These are phyloP conservation scores for Pitta sordida DNA, from an alignment of 2,113 vertebrate genomes.

Conservation along the genomic window DNA sequence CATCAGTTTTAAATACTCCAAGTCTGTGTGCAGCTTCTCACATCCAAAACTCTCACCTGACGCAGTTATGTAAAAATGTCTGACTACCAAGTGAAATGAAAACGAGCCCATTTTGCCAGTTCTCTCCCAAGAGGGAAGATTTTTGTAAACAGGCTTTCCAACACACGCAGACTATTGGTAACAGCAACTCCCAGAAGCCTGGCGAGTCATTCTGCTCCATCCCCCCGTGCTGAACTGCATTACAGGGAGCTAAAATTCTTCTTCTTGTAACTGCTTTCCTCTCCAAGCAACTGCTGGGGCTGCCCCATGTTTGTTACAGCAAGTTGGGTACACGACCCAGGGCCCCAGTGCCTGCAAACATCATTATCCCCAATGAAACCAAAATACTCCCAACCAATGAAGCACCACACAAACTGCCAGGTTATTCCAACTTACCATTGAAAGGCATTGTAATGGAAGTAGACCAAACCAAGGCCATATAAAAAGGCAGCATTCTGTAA, in stretches of 20 bases:
- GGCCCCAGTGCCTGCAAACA: neutral
- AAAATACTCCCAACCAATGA: neutral
- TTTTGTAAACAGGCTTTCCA: neutral
- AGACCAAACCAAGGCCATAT: constrained; percentile 99
- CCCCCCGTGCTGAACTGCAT: fast-evolving
- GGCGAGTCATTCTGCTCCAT: neutral
- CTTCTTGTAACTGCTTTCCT: neutral
- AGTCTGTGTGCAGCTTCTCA: neutral
- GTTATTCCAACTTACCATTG: constrained; percentile 89
- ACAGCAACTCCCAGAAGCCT: neutral
- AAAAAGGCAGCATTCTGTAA: constrained; percentile 99
- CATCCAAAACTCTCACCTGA: neutral
- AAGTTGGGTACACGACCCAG: neutral
- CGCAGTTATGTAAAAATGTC: neutral
- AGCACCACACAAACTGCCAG: neutral
- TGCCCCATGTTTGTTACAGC: neutral
- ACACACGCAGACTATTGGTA: neutral
- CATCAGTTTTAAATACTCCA: neutral
- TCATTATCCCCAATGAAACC: fast-evolving
- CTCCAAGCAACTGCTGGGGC: neutral
- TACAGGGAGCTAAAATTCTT: neutral
- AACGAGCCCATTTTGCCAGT: neutral
- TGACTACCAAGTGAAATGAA: neutral
- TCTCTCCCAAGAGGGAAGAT: neutral
- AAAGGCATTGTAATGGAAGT: constrained; percentile 99